These are phyloP conservation scores for Chrysaora quinquecirrha DNA, from an alignment of 30 jellyfish, hydroid and myxozoan genomes.

Conservation along the genomic window DNA sequence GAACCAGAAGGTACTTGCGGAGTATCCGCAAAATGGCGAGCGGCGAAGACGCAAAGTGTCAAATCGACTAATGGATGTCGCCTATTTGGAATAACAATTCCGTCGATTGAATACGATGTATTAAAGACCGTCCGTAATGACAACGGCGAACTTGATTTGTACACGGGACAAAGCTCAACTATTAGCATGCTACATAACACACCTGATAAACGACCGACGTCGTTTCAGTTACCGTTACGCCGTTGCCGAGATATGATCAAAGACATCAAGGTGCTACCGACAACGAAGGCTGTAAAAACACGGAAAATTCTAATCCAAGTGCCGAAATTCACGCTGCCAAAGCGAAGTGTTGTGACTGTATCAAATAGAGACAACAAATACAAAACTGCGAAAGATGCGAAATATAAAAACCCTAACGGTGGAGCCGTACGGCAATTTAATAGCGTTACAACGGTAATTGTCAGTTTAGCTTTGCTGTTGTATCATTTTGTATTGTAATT, in stretches of 20 bases:
- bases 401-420: not conserved
- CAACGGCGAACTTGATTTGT: conserved; percentile 53
- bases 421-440: too few relatives aligned
- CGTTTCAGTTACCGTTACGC: conserved; percentile 73
- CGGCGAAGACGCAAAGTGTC: conserved; percentile 83
- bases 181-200: conserved; percentile 21
- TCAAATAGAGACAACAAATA: not conserved
- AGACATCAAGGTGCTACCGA: conserved; percentile 25
- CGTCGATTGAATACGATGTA: conserved; percentile 76
- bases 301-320: conserved; percentile 35
- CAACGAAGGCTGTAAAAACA: conserved; percentile 38
- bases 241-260: conserved; percentile 65
- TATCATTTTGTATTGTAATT: too few relatives aligned
- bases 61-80: conserved; percentile 80
- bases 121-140: conserved; percentile 32
- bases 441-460: too few relatives aligned
- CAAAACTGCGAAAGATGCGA: not conserved
- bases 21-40: conserved; percentile 73
- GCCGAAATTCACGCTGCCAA: conserved; percentile 55
- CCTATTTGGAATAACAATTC: conserved; percentile 68
- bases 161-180: conserved; percentile 80
- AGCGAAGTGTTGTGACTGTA: conserved; percentile 24
- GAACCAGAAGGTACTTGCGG: conserved; percentile 88
- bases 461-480: too few relatives aligned
- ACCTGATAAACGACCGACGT: conserved; percentile 65